Percentiles rank a stretch among this genome's conserved stretches.
These are phyloP conservation scores for Eupelmus urozonus DNA, from an alignment of 2,888 invertebrate genomes.

Conservation along the genomic window DNA sequence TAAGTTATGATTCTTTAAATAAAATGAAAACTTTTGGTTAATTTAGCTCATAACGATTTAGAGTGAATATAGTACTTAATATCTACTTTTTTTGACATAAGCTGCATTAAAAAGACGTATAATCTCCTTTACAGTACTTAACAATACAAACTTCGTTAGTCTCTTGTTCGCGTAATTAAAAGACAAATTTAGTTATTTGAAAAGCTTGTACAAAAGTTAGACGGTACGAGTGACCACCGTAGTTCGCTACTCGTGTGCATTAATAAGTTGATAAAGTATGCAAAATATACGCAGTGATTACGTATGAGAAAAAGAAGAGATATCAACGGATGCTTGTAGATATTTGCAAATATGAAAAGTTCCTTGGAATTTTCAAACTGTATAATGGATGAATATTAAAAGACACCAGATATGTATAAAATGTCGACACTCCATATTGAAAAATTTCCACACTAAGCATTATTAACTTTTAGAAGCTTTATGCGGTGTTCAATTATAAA, in stretches of 20 bases:
- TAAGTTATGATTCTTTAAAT: no score
- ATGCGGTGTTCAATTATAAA: no score
- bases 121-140: not conserved
- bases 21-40: no score
- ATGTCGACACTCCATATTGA: no score
- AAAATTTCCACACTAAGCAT: no score
- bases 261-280: no score
- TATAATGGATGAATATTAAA: no score
- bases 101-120: not conserved
- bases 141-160: not conserved
- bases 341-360: not conserved
- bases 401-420: no score
- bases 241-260: not conserved
- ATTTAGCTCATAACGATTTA: no score
- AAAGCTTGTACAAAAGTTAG: not conserved
- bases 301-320: not conserved
- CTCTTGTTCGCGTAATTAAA: not conserved
- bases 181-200: conserved; percentile 23
- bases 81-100: not conserved
- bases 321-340: not conserved
- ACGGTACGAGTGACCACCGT: not conserved
- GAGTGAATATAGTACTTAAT: no score
- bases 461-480: no score
- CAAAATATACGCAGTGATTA: not conserved
- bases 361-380: no score